These are phyloP conservation scores for Ligdia adustata DNA, from an alignment of 2,888 invertebrate species.

Conservation along the genomic window DNA sequence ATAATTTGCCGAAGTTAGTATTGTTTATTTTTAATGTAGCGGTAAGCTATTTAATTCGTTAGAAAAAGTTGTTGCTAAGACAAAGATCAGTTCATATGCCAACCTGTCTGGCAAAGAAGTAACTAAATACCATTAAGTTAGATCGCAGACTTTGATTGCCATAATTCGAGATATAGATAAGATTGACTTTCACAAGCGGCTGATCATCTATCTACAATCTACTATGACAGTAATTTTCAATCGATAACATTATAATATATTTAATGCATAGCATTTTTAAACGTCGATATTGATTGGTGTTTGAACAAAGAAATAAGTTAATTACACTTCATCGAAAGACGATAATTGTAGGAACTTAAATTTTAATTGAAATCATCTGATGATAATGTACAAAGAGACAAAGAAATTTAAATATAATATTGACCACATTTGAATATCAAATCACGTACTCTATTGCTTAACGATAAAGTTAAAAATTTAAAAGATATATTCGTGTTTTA, in stretches of 20 bases:
- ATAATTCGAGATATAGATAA: constrained; percentile 53
- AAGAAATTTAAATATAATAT: too few species aligned
- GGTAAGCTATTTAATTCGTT: too few species aligned
- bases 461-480: constrained; percentile 18
- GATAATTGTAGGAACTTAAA: constrained; percentile 22
- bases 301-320: constrained; percentile 21
- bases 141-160: constrained; percentile 56
- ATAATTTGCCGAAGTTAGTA: too few species aligned
- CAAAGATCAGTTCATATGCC: constrained; percentile 26
- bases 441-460: constrained; percentile 9
- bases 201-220: constrained; percentile 45
- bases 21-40: too few species aligned
- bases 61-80: not conserved
- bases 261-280: not conserved
- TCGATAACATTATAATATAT: constrained; percentile 36
- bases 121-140: constrained; percentile 50
- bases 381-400: too few species aligned
- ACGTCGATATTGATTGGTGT: constrained; percentile 17
- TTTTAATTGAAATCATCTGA: too few species aligned
- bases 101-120: too few species aligned
- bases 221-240: constrained; percentile 41
- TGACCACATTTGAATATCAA: too few species aligned
- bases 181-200: constrained; percentile 51
- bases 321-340: constrained; percentile 13
- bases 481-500: constrained; percentile 1